Base-by-base conservation (phyloP, 2,888 invertebrate species). In the Pyrocoelia pectoralis region DNA sequence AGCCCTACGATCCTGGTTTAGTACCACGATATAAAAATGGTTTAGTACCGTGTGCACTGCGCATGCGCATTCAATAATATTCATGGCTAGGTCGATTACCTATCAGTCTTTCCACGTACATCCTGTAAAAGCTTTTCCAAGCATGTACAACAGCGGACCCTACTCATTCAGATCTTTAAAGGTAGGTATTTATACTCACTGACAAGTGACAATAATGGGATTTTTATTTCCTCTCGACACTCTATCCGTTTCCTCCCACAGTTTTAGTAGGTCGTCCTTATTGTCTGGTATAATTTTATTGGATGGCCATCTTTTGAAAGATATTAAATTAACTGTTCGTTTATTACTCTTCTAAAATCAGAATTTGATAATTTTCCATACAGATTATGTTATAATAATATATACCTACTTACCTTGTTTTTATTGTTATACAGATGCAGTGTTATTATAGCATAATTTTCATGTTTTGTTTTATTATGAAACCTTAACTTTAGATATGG, bases 171-270 rank as follows among this genome's bases (percentile, higher is more conserved):
- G n/a, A n/a, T n/a, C n/a, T n/a, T n/a, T n/a, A n/a, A 24, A 24
- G 6, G 6, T 24, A 24, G 4, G 6, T 5, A 24, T 43, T 38
- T 38, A 14, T 49, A 67, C 73, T 72, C 71, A 80, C 80, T 76
- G 73, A 73, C 79, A 80, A 14, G 77, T 70, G 2, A 76, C 71
- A 0, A 78, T 72, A 9, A 74, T 70, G 1, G 76, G 75, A 28
- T 69, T 69, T 1, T 73, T 68, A 1, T 72, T 66, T 18, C 70
- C 68, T 56, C 73, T 72, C 0, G 75, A 66, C 1, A 74, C 68
- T 49, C 66, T 72, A 49, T 77, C 72, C 8, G 75, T 66, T 15
- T 72, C 68, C 59, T 75, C 73, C 75, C 77, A 77, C 10, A 79
- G 51, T 2, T 70, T 64, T 5, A 79, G 72, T 40, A 80, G 66